Base-by-base conservation (phyloP, 2,888 invertebrate genomes). In the Listrodromus nycthemerus region DNA sequence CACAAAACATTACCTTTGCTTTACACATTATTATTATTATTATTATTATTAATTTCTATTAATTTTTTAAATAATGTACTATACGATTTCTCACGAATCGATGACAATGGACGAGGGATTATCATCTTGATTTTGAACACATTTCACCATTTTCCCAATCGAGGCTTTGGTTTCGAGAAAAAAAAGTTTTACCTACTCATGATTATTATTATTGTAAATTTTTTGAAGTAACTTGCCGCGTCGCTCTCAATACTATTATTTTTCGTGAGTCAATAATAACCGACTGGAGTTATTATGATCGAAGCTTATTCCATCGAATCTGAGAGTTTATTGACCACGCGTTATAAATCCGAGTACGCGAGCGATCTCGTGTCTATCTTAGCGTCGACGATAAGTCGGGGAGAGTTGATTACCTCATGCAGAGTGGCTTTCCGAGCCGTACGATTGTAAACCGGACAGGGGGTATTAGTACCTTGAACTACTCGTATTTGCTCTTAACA, bases 401-500 rank as follows among this genome's bases (percentile, higher is more conserved):
- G 24, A 63, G 61, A 48, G 65, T 65, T 19, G 65, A 65, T 65
- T 65, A 37, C 65, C 65, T 61, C 61, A 61, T 19, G 50, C 52
- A 19, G 63, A 41, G 27, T 21, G 61, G 55, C 61, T 77, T 61
- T 24, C 41, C 50, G 61, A 73, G 55, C 58, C 50, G 30, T 50
- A 70, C 70, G 80, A 75, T 55, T 45, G 69, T 61, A 70, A 30
- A 63, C 65, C 70, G 41, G 33, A 58, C 58, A 33, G 33, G 19
- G 63, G 45, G 41, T 61, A 73, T 73, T 45, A 7, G 74, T 66
- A 67, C 73, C 67, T 75, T 63, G 45, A 66, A 67, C 58, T 48
- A 80, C 80, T 80, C 80, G 80, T 69, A 50, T 80, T 69, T 75
- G 74, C 74, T 63, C 48, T 80, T 45, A 80, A 61, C 74, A 75